Percentiles rank a stretch among this genome's conserved stretches.
Evolutionary conservation across 2,797 vertebrate species (phyloP).

Genomic region (Cirrhinus mrigala): DNA sequence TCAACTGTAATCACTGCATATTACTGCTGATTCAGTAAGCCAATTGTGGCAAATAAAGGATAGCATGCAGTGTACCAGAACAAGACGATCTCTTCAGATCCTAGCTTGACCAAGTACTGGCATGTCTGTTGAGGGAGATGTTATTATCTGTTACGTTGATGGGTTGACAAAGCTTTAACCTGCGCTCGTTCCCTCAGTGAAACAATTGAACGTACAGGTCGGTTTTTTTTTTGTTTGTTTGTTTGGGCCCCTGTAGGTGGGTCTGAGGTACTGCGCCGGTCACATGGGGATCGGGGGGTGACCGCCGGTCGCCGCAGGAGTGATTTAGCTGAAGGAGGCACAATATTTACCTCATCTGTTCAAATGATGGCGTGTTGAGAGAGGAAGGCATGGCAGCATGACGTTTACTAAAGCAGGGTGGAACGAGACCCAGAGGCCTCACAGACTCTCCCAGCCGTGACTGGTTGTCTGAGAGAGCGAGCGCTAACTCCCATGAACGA

Average conservation of each 20-base stretch:
- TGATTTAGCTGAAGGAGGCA: constrained; percentile 29
- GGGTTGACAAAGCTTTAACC: background rate
- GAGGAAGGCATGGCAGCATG: constrained; percentile 29
- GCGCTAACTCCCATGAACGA: constrained; percentile 9
- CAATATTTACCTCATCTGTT: constrained; percentile 45
- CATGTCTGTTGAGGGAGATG: background rate
- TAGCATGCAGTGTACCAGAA: constrained; percentile 1
- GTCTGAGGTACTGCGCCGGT: background rate
- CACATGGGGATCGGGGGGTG: constrained; percentile 1
- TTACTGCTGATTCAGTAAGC: background rate
- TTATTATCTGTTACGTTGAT: background rate
- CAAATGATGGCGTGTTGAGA: constrained; percentile 38
- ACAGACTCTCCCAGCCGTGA: constrained; percentile 52
- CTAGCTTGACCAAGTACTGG: background rate
- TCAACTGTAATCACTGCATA: background rate
- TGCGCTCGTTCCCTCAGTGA: background rate
- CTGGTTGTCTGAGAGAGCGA: constrained; percentile 26
- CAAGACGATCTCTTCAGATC: background rate
- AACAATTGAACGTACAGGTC: background rate
- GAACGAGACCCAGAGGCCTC: constrained; percentile 27
- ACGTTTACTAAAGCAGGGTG: constrained; percentile 32
- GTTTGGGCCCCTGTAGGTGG: background rate
- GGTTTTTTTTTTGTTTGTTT: constrained; percentile 6
- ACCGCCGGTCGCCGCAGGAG: background rate
- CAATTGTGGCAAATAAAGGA: background rate